phyloP scores from a whole-genome alignment of 2,797 vertebrate genomes.

The Bradypodion ventrale region DNA sequence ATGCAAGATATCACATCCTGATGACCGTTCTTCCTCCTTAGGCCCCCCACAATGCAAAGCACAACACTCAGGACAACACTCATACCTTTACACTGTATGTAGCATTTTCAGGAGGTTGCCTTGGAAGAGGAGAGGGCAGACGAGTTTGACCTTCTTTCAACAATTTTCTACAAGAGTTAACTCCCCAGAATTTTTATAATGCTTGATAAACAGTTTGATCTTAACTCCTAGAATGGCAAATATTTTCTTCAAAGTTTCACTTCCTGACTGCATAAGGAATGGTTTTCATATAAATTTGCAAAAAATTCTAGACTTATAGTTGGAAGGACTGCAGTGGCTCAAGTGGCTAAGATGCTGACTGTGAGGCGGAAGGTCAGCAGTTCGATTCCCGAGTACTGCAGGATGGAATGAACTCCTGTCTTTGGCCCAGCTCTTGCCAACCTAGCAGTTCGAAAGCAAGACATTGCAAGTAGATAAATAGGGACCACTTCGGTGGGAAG shows the following conservation, averaged over 20 bases:
- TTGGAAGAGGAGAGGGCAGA: background rate
- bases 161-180: background rate
- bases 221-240: background rate
- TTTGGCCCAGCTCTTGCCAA: too few relatives aligned
- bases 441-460: too few relatives aligned
- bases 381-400: too few relatives aligned
- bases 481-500: too few relatives aligned
- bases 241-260: background rate
- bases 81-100: background rate
- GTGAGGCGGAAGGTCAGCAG: too few relatives aligned
- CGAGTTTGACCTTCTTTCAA: background rate
- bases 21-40: background rate
- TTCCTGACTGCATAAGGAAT: background rate
- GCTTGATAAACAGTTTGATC: background rate
- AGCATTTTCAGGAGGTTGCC: background rate
- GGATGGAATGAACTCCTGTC: too few relatives aligned
- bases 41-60: background rate
- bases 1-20: background rate
- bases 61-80: background rate
- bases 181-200: background rate
- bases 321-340: too few relatives aligned
- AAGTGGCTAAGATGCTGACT: too few relatives aligned
- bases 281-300: background rate
- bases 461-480: too few relatives aligned
- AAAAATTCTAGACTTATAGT: conserved; percentile 1